phyloP scores from a whole-genome alignment of 92 coral and sea anemone species.

The Palythoa heliodiscus region DNA sequence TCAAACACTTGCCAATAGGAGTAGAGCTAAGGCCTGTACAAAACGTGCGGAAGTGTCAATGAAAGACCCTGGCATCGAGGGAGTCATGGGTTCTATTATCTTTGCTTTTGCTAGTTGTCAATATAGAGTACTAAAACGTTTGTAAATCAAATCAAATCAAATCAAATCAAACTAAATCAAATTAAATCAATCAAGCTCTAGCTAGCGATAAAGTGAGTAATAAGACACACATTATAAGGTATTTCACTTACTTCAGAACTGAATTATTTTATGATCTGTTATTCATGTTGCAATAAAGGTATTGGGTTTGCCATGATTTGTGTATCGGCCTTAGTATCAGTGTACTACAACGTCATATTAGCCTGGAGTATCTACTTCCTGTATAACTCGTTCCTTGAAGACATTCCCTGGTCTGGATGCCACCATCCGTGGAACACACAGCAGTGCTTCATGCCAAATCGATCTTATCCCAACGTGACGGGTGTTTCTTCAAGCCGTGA shows the following conservation, averaged over 20 bases:
- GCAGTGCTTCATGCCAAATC: conserved; percentile 61
- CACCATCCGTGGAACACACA: conserved; percentile 84
- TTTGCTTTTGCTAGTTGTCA: too few relatives aligned
- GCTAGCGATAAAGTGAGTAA: too few relatives aligned
- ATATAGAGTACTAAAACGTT: too few relatives aligned
- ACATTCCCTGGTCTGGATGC: conserved; percentile 92
- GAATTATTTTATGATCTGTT: background rate
- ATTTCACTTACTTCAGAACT: background rate
- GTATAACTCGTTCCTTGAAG: conserved; percentile 72
- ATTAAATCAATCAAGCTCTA: too few relatives aligned
- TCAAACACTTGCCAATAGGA: too few relatives aligned
- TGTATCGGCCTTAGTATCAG: conserved; percentile 82
- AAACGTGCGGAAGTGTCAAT: too few relatives aligned
- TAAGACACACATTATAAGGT: too few relatives aligned
- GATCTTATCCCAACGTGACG: conserved; percentile 64
- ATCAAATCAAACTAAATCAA: too few relatives aligned
- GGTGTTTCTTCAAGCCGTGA: conserved; percentile 85
- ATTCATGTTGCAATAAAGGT: conserved; percentile 51
- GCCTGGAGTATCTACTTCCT: conserved; percentile 90
- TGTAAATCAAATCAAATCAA: too few relatives aligned
- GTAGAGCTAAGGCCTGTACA: too few relatives aligned
- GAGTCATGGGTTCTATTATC: too few relatives aligned
- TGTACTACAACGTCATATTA: conserved; percentile 91
- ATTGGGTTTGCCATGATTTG: conserved; percentile 85
- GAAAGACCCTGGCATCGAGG: too few relatives aligned